A percentile compares a stretch with the other conserved stretches of the same genome.
phyloP scores from a whole-genome alignment of 2,888 invertebrate species.

The Trachelus troglodyta region DNA sequence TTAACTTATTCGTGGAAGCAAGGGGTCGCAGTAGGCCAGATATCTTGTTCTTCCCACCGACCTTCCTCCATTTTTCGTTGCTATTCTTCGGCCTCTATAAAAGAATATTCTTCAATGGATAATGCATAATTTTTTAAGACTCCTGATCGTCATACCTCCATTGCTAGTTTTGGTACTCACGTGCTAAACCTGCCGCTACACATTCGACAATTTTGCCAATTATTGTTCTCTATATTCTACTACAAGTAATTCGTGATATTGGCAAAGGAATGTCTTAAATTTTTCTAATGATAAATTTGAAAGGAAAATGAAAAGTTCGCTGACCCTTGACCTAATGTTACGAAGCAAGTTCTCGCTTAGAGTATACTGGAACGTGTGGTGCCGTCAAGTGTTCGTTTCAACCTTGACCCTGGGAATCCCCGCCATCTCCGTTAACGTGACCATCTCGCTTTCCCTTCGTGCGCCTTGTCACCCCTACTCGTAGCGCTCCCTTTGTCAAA shows the following conservation, averaged over 20 bases:
- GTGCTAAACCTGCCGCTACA: too few relatives aligned
- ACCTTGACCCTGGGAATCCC: conserved; percentile 43
- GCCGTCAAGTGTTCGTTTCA: conserved; percentile 24
- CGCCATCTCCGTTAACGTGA: conserved; percentile 5
- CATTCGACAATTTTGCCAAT: too few relatives aligned
- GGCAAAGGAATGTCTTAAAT: background rate
- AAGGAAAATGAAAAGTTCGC: conserved; percentile 29
- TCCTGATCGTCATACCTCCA: background rate
- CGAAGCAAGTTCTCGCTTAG: conserved; percentile 12
- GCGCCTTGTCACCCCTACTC: background rate
- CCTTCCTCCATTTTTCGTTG: background rate
- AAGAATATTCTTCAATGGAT: background rate
- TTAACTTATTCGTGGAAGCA: background rate
- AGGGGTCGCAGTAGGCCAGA: background rate
- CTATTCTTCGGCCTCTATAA: background rate
- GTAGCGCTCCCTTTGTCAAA: background rate
- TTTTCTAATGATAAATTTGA: background rate
- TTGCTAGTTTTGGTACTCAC: background rate
- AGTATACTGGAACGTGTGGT: background rate
- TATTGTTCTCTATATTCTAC: background rate
- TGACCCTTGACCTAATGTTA: conserved; percentile 35
- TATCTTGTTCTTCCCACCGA: background rate
- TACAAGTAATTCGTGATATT: background rate
- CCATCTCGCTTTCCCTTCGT: background rate
- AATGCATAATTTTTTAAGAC: background rate